Conservation (phyloP, 2,113 vertebrate genomes). For the Manacus vitellinus region DNA sequence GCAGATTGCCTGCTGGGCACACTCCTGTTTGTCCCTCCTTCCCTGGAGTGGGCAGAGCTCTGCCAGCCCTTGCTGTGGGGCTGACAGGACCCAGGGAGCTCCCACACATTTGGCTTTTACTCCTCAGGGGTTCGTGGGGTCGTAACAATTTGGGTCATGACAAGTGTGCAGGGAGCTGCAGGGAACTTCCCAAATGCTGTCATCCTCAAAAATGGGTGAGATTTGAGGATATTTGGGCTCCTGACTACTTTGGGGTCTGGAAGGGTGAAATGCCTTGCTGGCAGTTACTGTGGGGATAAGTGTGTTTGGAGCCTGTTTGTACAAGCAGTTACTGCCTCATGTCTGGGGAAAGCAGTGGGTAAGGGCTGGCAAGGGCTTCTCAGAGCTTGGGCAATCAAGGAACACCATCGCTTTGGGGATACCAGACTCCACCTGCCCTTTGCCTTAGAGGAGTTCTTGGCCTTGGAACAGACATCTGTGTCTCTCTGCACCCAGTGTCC, state of each 20-base stretch:
- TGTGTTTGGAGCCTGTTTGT: not conserved
- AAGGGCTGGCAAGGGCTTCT: not conserved
- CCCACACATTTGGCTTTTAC: not conserved
- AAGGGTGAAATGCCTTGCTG: not conserved
- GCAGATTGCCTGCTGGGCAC: not conserved
- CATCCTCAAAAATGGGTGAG: not conserved
- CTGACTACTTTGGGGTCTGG: not conserved
- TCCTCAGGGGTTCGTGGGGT: not conserved
- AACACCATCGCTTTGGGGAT: not conserved
- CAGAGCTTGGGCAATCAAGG: not conserved
- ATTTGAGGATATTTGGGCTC: not conserved
- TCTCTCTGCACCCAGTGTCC: not conserved
- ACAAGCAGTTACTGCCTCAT: accelerated
- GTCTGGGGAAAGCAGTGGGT: not conserved
- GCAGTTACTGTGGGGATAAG: not conserved
- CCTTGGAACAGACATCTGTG: accelerated
- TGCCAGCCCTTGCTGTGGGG: not conserved
- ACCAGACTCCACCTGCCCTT: not conserved
- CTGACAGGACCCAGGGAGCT: not conserved
- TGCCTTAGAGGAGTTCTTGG: not conserved
- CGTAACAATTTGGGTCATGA: not conserved
- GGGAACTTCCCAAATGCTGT: not conserved
- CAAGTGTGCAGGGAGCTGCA: not conserved
- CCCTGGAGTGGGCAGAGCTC: not conserved
- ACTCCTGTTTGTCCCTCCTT: not conserved